These are phyloP conservation scores for Lepidocyrtinus sp. DNA, from an alignment of 2,888 invertebrate species.

Conservation along the genomic window DNA sequence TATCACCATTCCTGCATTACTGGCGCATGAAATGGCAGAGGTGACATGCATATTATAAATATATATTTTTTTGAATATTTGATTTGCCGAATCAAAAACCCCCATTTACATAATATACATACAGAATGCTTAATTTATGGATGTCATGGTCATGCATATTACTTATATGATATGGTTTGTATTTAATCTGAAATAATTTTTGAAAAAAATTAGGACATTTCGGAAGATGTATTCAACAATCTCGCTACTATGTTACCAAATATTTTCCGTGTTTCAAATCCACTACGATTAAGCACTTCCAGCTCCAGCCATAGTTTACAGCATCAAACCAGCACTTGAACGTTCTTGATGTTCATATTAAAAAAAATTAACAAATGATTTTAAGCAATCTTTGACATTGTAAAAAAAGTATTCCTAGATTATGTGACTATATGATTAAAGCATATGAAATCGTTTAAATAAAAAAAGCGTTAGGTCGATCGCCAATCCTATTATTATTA, in stretches of 20 bases:
- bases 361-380: background rate
- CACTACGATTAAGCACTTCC: constrained; percentile 79
- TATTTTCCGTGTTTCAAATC: constrained; percentile 96
- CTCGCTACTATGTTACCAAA: constrained; percentile 91
- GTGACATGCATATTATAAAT: no score
- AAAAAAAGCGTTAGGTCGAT: background rate
- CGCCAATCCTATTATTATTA: background rate
- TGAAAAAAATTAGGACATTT: constrained; percentile 83
- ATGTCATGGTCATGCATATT: no score
- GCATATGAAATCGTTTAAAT: background rate
- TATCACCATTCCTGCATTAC: constrained; percentile 91
- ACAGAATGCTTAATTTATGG: no score
- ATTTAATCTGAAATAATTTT: no score
- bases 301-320: constrained; percentile 69
- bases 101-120: no score
- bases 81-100: no score
- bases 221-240: constrained; percentile 85
- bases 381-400: background rate
- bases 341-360: background rate
- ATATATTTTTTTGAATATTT: no score
- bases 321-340: constrained; percentile 65
- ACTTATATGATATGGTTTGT: no score
- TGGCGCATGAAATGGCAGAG: constrained; percentile 95
- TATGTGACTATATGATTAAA: background rate
- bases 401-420: background rate